Evolutionary conservation across 2,113 vertebrate genomes (phyloP), one percentile per base, ranked within the genome.

Genomic region (Notiomystis cincta): DNA sequence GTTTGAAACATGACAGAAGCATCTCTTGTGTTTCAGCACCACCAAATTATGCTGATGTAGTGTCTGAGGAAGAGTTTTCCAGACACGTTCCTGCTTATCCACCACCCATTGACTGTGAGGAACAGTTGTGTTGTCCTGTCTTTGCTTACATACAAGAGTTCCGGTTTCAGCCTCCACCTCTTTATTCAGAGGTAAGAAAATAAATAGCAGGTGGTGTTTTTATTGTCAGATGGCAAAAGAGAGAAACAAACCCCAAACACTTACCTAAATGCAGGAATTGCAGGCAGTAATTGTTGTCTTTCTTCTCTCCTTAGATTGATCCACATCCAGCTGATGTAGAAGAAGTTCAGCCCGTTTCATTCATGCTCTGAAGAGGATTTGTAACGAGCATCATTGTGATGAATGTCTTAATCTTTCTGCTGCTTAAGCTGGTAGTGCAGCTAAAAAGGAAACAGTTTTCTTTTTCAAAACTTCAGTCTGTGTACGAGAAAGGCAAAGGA

Each of bases 31-130:
- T 93, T 95, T 85, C 84, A 99, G 98, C 98, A 38, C 98, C 98
- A 86, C 98, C 98, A 51, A 98, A 98, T 97, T 99, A 99, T 12
- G 98, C 98, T 71, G 98, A 98, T 80, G 96, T 98, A 84, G 98
- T 99, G 50, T 98, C 98, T 7, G 98, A 98, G 84, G 98, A 98
- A 83, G 98, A 98, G 66, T 98, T 98, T 90, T 97, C 97, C 22
- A 94, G 97, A 61, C 97, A 98, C 42, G 58, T 92, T 51, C 96
- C 98, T 50, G 87, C 97, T 27, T 95, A 97, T 69, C 95, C 97
- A 45, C 97, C 91, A 53, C 97, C 95, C 18, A 72, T 95, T 13
- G 87, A 97, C 82, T 96, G 97, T 61, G 97, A 97, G 51, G 97
- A 98, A 37, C 98, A 97, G 71, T 76, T 98, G 6, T 97, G 95